Conservation (phyloP, 2,113 vertebrate species). For the Clarias magur region DNA sequence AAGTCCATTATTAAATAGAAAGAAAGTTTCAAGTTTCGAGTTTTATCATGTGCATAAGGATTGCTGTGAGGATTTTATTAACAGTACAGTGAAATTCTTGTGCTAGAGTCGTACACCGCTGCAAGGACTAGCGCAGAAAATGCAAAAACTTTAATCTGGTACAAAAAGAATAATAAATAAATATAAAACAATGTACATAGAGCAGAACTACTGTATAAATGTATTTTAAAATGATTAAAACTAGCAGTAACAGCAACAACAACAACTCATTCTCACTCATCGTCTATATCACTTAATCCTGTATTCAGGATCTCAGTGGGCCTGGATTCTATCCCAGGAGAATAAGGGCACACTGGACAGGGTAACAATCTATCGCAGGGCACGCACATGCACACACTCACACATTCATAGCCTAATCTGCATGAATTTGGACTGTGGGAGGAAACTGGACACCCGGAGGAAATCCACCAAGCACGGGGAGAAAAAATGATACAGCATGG, state of each 20-base stretch:
- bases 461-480: too few species aligned
- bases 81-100: not conserved
- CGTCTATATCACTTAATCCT: too few species aligned
- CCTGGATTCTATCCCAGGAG: too few species aligned
- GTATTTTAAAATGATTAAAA: not conserved
- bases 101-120: not conserved
- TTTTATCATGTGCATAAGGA: not conserved
- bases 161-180: not conserved
- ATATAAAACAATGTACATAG: not conserved
- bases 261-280: too few species aligned
- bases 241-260: not conserved
- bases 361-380: too few species aligned
- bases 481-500: too few species aligned
- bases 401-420: too few species aligned
- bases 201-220: not conserved
- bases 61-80: not conserved
- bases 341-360: too few species aligned
- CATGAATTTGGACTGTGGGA: too few species aligned
- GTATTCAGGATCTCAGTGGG: too few species aligned
- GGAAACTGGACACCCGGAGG: too few species aligned
- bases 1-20: not conserved
- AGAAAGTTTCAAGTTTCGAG: not conserved
- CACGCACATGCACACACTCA: too few species aligned
- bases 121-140: not conserved
- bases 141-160: not conserved